These are phyloP conservation scores for Coenonympha arcania DNA, from an alignment of 2,888 invertebrate genomes.

Conservation along the genomic window DNA sequence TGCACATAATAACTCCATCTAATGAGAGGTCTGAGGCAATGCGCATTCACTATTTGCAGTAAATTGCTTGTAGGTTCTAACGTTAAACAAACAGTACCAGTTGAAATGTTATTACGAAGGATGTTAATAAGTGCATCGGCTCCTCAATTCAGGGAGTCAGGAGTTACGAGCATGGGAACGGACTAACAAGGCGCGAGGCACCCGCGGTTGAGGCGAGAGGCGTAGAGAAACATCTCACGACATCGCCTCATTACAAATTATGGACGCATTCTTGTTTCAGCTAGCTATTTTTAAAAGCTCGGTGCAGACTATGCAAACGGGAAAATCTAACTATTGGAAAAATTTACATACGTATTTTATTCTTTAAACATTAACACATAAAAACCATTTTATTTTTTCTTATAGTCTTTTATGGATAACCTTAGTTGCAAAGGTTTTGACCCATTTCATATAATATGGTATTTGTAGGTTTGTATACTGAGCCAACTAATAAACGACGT, in stretches of 20 bases:
- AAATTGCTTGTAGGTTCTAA: neutral
- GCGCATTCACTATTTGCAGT: too few relatives aligned
- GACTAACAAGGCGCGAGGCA: conserved; percentile 62
- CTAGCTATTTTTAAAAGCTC: conserved; percentile 15
- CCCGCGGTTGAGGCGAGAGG: conserved; percentile 64
- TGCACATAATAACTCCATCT: too few relatives aligned
- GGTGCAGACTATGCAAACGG: conserved; percentile 11
- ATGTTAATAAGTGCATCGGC: conserved; percentile 4
- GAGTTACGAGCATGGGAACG: conserved; percentile 54
- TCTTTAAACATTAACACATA: too few relatives aligned
- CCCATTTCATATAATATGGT: too few relatives aligned
- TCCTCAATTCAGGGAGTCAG: conserved; percentile 26
- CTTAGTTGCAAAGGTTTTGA: too few relatives aligned
- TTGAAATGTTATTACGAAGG: neutral
- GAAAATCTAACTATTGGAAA: neutral
- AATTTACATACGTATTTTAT: too few relatives aligned
- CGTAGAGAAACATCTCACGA: conserved; percentile 57
- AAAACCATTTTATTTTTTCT: too few relatives aligned
- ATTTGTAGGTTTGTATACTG: too few relatives aligned
- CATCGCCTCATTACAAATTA: conserved; percentile 72
- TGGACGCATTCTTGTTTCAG: conserved; percentile 62
- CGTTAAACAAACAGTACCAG: neutral
- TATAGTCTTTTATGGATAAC: too few relatives aligned
- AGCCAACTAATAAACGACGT: neutral
- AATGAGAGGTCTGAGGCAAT: too few relatives aligned